These are phyloP conservation scores for Vimba vimba DNA, from an alignment of 2,113 vertebrate species.

Conservation along the genomic window DNA sequence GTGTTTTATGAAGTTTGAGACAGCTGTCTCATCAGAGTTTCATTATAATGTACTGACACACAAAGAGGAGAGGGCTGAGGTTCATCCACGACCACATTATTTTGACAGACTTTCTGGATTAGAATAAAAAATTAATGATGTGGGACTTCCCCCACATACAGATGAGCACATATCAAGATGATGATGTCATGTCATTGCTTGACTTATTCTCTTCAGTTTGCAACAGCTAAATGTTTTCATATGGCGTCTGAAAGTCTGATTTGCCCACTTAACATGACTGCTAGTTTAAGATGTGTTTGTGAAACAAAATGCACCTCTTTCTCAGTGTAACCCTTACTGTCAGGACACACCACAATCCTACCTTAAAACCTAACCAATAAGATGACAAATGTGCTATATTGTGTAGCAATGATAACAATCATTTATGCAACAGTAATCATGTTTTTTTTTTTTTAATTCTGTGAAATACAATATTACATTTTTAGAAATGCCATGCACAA, in stretches of 20 bases:
- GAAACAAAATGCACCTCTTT: not conserved
- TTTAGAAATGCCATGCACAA: not conserved
- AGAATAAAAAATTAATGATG: constrained; percentile 39
- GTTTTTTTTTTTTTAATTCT: not conserved
- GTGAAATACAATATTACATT: too few relatives aligned
- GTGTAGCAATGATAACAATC: not conserved
- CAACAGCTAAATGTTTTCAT: not conserved
- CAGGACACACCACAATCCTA: not conserved
- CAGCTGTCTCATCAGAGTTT: not conserved
- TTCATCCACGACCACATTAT: not conserved
- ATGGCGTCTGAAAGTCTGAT: not conserved
- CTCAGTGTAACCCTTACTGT: not conserved
- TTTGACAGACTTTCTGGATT: constrained; percentile 40
- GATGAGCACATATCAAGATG: not conserved
- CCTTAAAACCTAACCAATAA: not conserved
- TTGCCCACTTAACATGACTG: not conserved
- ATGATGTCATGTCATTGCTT: not conserved
- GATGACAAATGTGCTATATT: not conserved
- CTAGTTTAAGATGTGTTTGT: not conserved
- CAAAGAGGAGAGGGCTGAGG: not conserved
- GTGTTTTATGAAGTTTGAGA: not conserved
- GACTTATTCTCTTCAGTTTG: not conserved
- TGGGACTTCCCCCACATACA: not conserved
- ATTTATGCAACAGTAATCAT: not conserved
- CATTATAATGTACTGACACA: not conserved